Conservation (phyloP, 2,888 invertebrate species). For the Drosophila prostipennis region DNA sequence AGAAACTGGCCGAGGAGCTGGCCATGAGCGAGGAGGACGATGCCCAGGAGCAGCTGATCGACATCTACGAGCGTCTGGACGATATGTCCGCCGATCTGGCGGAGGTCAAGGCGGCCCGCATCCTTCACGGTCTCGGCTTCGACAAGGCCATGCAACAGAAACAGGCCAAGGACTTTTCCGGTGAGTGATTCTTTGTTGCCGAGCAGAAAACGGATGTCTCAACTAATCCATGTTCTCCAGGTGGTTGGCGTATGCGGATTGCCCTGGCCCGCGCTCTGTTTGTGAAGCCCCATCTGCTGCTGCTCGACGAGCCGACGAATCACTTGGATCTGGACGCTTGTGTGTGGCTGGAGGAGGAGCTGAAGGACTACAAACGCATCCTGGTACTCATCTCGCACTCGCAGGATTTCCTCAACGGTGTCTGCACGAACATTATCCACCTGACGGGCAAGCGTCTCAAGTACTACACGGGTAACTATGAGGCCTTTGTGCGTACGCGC, state of each 20-base stretch:
- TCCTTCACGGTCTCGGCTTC: constrained; percentile 98
- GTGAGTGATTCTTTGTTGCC: constrained; percentile 43
- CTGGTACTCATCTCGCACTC: constrained; percentile 99
- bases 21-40: constrained; percentile 95
- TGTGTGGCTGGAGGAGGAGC: constrained; percentile 99
- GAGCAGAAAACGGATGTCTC: too few species aligned
- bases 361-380: constrained; percentile 98
- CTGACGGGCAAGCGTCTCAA: constrained; percentile 96
- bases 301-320: constrained; percentile 99
- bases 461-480: constrained; percentile 98
- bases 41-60: constrained; percentile 97
- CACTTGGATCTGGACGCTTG: constrained; percentile 99
- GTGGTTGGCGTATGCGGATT: constrained; percentile 99
- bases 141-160: constrained; percentile 93
- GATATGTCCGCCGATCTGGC: constrained; percentile 98
- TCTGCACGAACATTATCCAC: constrained; percentile 98
- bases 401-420: constrained; percentile 99
- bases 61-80: constrained; percentile 98
- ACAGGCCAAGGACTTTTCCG: constrained; percentile 93
- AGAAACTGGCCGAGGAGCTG: constrained; percentile 95
- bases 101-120: constrained; percentile 96
- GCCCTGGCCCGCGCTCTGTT: constrained; percentile 98
- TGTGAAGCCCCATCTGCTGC: constrained; percentile 97
- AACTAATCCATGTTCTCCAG: constrained; percentile 75
- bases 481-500: constrained; percentile 96